phyloP scores from a whole-genome alignment of 2,888 invertebrate species.

The Philereme transversata region DNA sequence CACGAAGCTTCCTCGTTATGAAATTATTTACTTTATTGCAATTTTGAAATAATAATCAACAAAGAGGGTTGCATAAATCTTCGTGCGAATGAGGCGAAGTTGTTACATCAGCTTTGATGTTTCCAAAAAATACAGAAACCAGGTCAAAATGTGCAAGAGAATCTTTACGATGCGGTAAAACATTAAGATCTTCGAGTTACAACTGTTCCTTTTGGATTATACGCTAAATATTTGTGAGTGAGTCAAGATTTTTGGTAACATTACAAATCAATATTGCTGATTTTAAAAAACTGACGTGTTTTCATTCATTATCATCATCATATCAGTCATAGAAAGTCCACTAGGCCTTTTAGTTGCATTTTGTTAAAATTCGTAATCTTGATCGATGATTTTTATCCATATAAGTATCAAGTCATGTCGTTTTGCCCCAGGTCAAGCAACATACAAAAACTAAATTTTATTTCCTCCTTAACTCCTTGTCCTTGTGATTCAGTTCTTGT shows the following conservation, averaged over 20 bases:
- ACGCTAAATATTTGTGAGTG: slow-evolving; percentile 15
- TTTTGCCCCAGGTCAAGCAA: too few species aligned
- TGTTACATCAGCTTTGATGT: slow-evolving; percentile 34
- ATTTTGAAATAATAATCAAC: slow-evolving; percentile 16
- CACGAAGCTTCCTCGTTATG: background rate
- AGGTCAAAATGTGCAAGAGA: slow-evolving; percentile 35
- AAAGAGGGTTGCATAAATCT: slow-evolving; percentile 23
- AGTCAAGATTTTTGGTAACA: background rate
- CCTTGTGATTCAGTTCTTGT: too few species aligned
- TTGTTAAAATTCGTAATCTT: too few species aligned
- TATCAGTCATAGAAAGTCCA: too few species aligned
- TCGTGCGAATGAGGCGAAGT: slow-evolving; percentile 20
- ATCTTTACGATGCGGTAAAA: slow-evolving; percentile 34
- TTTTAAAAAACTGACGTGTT: too few species aligned
- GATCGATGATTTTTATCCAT: too few species aligned
- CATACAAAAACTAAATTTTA: too few species aligned
- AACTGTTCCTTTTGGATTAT: slow-evolving; percentile 27
- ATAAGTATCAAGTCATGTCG: too few species aligned
- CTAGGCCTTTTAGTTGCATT: too few species aligned
- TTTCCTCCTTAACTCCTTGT: too few species aligned
- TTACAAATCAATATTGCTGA: background rate
- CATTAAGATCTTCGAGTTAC: slow-evolving; percentile 24
- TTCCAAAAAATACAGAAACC: slow-evolving; percentile 35
- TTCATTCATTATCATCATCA: too few species aligned
- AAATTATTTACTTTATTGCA: slow-evolving; percentile 11